These are phyloP conservation scores for Polypedilum pembai DNA, from an alignment of 1,140 invertebrate species.

Conservation along the genomic window DNA sequence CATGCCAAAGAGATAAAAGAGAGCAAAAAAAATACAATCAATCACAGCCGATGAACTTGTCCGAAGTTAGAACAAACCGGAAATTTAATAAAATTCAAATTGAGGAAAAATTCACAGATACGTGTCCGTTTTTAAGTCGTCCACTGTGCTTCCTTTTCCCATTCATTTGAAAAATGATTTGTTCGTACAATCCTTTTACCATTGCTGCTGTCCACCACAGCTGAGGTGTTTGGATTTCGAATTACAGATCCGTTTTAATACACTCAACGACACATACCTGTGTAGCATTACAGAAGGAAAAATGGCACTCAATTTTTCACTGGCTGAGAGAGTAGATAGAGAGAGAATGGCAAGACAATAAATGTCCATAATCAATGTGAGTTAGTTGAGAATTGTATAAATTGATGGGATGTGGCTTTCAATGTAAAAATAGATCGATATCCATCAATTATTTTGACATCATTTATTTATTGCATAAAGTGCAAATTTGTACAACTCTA, in stretches of 20 bases:
- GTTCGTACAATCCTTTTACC: no score
- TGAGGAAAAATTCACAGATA: conserved; percentile 11
- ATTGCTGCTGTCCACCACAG: no score
- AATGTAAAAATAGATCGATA: not conserved
- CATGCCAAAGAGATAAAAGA: not conserved
- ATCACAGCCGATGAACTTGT: conserved; percentile 16
- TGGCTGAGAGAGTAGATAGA: not conserved
- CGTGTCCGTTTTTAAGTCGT: not conserved
- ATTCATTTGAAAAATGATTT: no score
- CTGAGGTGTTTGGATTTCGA: no score
- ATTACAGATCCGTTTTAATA: no score
- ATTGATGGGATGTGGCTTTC: not conserved
- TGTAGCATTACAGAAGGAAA: not conserved
- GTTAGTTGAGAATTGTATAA: not conserved
- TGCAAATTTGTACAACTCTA: not conserved
- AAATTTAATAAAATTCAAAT: conserved; percentile 9
- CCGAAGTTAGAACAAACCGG: not conserved
- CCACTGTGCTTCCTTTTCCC: not conserved
- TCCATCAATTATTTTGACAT: conserved; percentile 19
- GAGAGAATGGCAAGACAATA: not conserved
- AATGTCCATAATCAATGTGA: conserved; percentile 7
- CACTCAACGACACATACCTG: no score
- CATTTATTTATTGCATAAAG: conserved; percentile 1
- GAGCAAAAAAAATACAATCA: not conserved
- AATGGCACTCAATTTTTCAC: conserved; percentile 12